Evolutionary conservation across 1,140 invertebrate genomes (phyloP).

Genomic region (Anadara kagoshimensis): DNA sequence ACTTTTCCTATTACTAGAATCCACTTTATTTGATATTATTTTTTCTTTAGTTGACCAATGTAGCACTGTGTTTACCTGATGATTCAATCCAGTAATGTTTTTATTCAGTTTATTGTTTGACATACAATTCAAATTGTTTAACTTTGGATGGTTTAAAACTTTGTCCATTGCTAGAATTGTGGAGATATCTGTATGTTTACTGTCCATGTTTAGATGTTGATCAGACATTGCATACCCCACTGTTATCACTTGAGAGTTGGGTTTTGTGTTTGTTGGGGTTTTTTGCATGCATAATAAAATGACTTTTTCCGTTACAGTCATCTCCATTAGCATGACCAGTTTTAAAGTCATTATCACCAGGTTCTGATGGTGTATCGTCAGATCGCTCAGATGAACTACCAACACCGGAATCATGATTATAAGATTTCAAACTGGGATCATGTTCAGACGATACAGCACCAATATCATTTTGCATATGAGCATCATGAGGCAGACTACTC

Average conservation of each 20-base stretch:
- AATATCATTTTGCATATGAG: conserved; percentile 56
- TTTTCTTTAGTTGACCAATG: conserved; percentile 37
- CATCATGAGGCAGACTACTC: conserved; percentile 52
- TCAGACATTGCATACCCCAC: conserved; percentile 58
- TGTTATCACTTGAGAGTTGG: conserved; percentile 43
- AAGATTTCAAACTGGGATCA: conserved; percentile 45
- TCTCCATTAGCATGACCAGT: conserved; percentile 33
- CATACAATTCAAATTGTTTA: conserved; percentile 13
- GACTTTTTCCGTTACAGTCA: conserved; percentile 12
- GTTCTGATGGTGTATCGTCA: conserved; percentile 67
- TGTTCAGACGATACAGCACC: conserved; percentile 42
- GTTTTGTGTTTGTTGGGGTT: conserved; percentile 44
- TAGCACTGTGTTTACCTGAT: conserved; percentile 30
- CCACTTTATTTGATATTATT: conserved; percentile 11
- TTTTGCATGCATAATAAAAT: conserved; percentile 28
- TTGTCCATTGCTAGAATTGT: conserved; percentile 37
- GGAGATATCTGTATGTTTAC: conserved; percentile 30
- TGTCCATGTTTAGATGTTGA: conserved; percentile 12
- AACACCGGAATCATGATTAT: conserved; percentile 67
- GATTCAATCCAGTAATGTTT: conserved; percentile 10
- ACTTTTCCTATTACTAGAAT: conserved; percentile 19
- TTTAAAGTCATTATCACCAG: conserved; percentile 62
- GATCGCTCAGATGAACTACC: conserved; percentile 68
- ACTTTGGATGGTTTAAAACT: conserved; percentile 26
- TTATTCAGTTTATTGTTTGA: conserved; percentile 5